Evolutionary conservation across 2,113 vertebrate genomes (phyloP), one percentile per base, ranked within the genome.

Genomic region (Apteryx owenii): DNA sequence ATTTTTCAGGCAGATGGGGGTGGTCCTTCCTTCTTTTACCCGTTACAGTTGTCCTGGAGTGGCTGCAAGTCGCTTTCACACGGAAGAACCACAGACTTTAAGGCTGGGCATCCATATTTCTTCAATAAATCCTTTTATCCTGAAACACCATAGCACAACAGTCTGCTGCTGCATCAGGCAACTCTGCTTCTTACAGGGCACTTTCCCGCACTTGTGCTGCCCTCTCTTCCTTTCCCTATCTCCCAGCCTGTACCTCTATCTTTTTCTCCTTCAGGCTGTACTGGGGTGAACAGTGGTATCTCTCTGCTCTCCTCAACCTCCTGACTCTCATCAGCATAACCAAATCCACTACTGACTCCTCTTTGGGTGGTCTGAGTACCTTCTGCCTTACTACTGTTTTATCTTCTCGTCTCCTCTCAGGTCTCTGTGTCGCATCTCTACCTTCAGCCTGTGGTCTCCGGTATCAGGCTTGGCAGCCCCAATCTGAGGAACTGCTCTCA

Each of bases 1-100:
- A 62, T 81, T 95, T 93, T 95, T 83, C 50, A 89, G 88, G 33
- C 48, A 88, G 53, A 65, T 26, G 40, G 76, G 80, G 85, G 78
- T 31, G 81, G 12, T 80, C 10, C 29, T 50, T 68, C 65, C 46
- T 81, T 93, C 36, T 85, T 61, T 94, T 86, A 62, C 15, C 9
- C 62, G 19, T 69, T 91, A 11, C 7, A 51, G 28, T 29, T 71
- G 42, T 31, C 44, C 72, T 25, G 58, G 38, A 28, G 29, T 9
- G 65, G 22, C 44, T 68, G 16, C 38, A 88, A 88, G 38, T 42
- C 5, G 3, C 23, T 88, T 73, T 80, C 17, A 15, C 16, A 42
- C 48, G 33, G 3, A 8, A 38, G 48, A 94, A 58, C 6, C 0
- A 0, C 50, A 90, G 78, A 42, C 29, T 56, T 75, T 68, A 65